phyloP scores from a whole-genome alignment of 2,888 invertebrate genomes.

The Andrena trimmerana region DNA sequence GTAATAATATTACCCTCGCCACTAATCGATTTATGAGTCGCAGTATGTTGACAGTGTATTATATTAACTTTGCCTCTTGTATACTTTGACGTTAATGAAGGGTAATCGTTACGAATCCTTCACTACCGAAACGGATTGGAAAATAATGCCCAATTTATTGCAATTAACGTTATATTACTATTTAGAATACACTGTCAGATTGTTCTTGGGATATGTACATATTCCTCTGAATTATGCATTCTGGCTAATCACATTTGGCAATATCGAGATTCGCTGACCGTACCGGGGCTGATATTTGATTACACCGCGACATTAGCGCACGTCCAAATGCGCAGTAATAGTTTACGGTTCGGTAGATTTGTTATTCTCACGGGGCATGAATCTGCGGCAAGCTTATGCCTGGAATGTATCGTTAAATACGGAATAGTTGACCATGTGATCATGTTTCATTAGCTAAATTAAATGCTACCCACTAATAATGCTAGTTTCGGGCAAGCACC shows the following conservation, averaged over 20 bases:
- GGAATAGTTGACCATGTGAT: neutral
- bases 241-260: slow-evolving; percentile 17
- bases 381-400: neutral
- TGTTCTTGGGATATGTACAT: neutral
- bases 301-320: slow-evolving; percentile 4
- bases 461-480: slow-evolving; percentile 1
- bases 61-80: neutral
- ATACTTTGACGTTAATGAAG: neutral
- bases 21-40: neutral
- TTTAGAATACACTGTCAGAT: neutral
- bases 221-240: neutral
- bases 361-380: slow-evolving; percentile 8
- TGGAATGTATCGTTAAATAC: neutral
- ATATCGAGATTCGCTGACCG: neutral
- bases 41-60: neutral
- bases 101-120: neutral
- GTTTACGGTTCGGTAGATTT: slow-evolving; percentile 8
- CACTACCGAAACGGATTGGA: neutral
- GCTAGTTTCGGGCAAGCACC: neutral
- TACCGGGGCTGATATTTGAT: slow-evolving; percentile 25
- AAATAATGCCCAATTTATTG: neutral
- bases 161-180: neutral
- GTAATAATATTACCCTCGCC: neutral
- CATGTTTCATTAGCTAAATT: slow-evolving; percentile 17
- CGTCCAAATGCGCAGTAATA: slow-evolving; percentile 8